Evolutionary conservation across 2,797 vertebrate genomes (phyloP), one percentile per base, ranked within the genome.

Genomic region (Aeoliscus strigatus): DNA sequence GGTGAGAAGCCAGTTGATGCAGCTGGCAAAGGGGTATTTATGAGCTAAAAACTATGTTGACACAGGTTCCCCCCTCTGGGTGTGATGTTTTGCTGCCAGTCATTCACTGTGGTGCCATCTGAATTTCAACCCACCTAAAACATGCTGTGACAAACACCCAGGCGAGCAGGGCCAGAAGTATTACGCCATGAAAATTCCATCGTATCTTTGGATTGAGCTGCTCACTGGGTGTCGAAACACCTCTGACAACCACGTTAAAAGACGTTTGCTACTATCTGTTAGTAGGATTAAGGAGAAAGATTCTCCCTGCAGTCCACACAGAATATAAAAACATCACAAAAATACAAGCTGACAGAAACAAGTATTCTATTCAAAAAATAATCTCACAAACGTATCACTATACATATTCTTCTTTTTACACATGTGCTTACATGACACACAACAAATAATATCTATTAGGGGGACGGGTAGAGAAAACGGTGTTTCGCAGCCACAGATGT

Each of bases 21-120:
- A 69, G 66, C 65, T 73, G 65, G 63, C 41, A 60, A 68, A 70
- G 25, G 16, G 41, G 46, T 27, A 53, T 21, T 43, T 64, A 55
- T 14, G 33, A 36, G 14, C 34, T 12, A 33, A 56, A 66, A 50
- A 40, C 25, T 23, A 31, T 51, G 52, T 39, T 67, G 58, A 66
- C 52, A 56, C 58, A 66, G 39, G 56, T 61, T 37, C 54, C 12
- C 17, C 24, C 36, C 36, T 60, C 47, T 7, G 51, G 57, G 28
- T 15, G 32, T 33, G 17, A 45, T 45, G 39, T 63, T 73, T 62
- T 60, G 14, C 39, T 35, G 43, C 45, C 21, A 38, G 46, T 40
- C 41, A 55, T 15, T 30, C 27, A 26, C 18, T 71, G 53, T 58
- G 60, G 63, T 41, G 40, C 28, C 34, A 54, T 18, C 26, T 48